Evolutionary conservation across 1,140 invertebrate genomes (phyloP), one percentile per base, ranked within the genome.

Genomic region (Metaphire vulgaris): DNA sequence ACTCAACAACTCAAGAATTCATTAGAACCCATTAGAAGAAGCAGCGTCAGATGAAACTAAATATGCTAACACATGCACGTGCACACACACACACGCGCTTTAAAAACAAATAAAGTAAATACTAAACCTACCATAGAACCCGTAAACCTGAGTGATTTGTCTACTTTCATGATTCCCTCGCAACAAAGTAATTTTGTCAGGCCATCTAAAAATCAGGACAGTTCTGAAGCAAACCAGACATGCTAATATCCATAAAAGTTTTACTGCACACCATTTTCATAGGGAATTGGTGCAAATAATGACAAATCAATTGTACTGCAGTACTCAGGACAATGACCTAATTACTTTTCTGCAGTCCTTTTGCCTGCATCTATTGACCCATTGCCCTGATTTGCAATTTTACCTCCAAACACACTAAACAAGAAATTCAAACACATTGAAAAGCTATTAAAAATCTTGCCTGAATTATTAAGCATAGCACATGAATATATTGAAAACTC

Each of bases 111-210:
- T n/a, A n/a, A n/a, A n/a, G n/a, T n/a, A n/a, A n/a, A n/a, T 64
- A 26, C 75, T 56, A 0, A 64, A 79, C 86, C 86, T 85, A 92
- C 91, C 92, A 88, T 99, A 99, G 89, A 99, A 99, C 68, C 97
- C 97, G 89, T 99, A 99, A 28, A 99, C 96, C 89, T 98, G 96
- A 77, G 97, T 98, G 76, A 98, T 98, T 89, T 98, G 96, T 79
- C 96, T 89, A 64, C 75, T 79, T 33, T 98, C 95, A 87, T 97
- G 95, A 86, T 98, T 98, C 77, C 96, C 96, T 81, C 96, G 86
- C 66, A 98, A 87, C 77, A 99, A 86, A 33, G 94, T 93, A 83
- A 99, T 98, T 83, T 93, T 93, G 82, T 93, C 90, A 33, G 93
- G 93, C 89, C 91, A 94, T 75, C 87, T 88, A 76, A 68, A 72